Base-by-base conservation (phyloP, 2,888 invertebrate genomes). In the Papilio demoleus region DNA sequence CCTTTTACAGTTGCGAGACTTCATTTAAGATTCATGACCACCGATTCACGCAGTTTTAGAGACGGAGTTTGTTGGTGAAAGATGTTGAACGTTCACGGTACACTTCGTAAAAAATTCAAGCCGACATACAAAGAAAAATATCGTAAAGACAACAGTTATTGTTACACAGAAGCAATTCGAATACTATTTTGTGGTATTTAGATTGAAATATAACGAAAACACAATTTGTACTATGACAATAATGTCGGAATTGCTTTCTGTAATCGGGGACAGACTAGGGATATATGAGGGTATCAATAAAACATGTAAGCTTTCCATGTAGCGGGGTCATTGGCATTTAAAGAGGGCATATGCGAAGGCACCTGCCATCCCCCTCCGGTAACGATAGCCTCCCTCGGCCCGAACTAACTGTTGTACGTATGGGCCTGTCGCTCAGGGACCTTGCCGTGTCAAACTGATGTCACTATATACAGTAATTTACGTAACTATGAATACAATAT, bases 291-390 rank as follows among this genome's bases (percentile, higher is more conserved):
- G 71, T 75, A 73, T 75, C 73, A 77, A 76, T 78, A 75, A 76
- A 75, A 74, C 70, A 71, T 74, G 70, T 74, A 74, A 76, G 75
- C 74, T 74, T 81, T 79, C 81, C 79, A 78, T 79, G 77, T 77
- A 72, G 70, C 76, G 80, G 83, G 92, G 90, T 91, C 92, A 82
- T 86, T 91, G 89, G 87, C 91, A 89, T 88, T 87, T 82, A 80
- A 77, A 85, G 88, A 86, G 87, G 88, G 86, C 91, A 89, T 90
- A 87, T 89, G 90, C 79, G 81, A 76, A 85, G 83, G 86, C 92
- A 91, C 92, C 92, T 92, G 92, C 85, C 80, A 68, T 79, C 81
- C 86, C 86, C 85, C 85, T 77, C 72, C 73, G 74, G 76, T 73
- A 61, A 72, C 75, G 71, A 73, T 79, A 78, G 74, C 78, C 81